A percentile compares a stretch with the other conserved stretches of the same genome.
Conservation (phyloP, 2,888 invertebrate species). For the Mamestra brassicae region DNA sequence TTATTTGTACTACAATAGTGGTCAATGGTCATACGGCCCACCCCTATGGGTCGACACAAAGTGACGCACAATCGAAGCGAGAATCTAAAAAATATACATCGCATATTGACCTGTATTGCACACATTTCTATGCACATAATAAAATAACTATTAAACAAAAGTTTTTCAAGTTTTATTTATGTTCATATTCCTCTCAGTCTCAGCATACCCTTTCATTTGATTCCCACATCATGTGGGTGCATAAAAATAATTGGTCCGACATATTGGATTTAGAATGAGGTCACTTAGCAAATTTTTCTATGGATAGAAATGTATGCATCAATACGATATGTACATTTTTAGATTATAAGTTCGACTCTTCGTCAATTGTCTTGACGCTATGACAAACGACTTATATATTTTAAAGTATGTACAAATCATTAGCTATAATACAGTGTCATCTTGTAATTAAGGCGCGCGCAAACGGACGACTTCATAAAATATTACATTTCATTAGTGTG, state of each 20-base stretch:
- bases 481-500: slow-evolving; percentile 39
- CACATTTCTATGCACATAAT: neutral
- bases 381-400: slow-evolving; percentile 26
- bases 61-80: neutral
- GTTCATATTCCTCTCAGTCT: too few relatives aligned
- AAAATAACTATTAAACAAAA: too few relatives aligned
- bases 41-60: slow-evolving; percentile 11
- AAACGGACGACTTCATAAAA: neutral
- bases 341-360: neutral
- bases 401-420: slow-evolving; percentile 51
- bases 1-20: slow-evolving; percentile 37
- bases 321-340: neutral
- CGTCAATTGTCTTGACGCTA: neutral
- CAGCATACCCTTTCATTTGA: too few relatives aligned
- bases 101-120: neutral
- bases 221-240: too few relatives aligned
- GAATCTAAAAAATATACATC: neutral
- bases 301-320: neutral
- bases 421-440: slow-evolving; percentile 26
- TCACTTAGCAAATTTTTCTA: too few relatives aligned
- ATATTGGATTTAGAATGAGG: too few relatives aligned
- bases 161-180: too few relatives aligned
- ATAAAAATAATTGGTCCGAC: too few relatives aligned
- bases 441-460: slow-evolving; percentile 2
- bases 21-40: slow-evolving; percentile 31